These are phyloP conservation scores for Pygocentrus nattereri DNA, from an alignment of 2,797 vertebrate species.

Conservation along the genomic window DNA sequence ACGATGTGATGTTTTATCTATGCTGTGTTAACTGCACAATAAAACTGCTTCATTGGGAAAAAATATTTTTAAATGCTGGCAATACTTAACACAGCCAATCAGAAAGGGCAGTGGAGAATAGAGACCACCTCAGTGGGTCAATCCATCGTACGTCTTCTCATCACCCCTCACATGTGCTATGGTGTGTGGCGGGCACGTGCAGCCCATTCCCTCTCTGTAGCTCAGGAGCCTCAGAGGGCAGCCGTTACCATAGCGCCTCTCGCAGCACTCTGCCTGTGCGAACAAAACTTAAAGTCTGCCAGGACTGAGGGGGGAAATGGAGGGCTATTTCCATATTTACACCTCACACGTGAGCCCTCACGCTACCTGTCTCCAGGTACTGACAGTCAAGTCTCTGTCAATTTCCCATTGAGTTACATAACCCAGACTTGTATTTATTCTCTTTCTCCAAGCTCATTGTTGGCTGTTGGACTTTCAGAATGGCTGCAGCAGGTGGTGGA, in stretches of 20 bases:
- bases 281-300: not conserved
- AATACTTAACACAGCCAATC: not conserved
- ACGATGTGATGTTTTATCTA: no score
- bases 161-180: not conserved
- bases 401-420: constrained; percentile 29
- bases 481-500: constrained; percentile 3
- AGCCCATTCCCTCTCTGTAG: not conserved
- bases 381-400: constrained; percentile 3
- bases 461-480: not conserved
- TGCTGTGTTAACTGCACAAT: no score
- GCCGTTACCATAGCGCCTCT: not conserved
- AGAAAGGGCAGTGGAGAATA: not conserved
- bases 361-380: not conserved
- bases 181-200: constrained; percentile 1
- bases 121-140: constrained; percentile 8
- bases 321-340: not conserved
- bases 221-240: not conserved
- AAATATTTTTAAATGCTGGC: not conserved
- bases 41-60: no score
- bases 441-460: not conserved
- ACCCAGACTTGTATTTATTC: not conserved
- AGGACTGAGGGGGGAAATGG: not conserved
- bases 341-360: constrained; percentile 2
- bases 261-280: not conserved
- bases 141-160: not conserved